These are phyloP conservation scores for Cosmopolites sordidus DNA, from an alignment of 2,888 invertebrate species.

Conservation along the genomic window DNA sequence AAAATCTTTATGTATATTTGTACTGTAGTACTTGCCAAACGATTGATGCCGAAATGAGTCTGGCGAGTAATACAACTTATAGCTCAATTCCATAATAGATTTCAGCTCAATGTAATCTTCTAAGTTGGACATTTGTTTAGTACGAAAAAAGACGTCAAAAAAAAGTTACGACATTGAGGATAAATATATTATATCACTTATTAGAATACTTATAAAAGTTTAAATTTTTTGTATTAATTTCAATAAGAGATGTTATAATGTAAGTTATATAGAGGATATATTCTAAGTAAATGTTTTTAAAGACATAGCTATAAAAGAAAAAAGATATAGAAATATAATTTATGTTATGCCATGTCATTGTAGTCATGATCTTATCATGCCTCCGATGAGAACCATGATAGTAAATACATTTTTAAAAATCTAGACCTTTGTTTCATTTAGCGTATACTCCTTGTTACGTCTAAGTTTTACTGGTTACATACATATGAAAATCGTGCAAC, in stretches of 20 bases:
- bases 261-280: slow-evolving; percentile 36
- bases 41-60: too few relatives aligned
- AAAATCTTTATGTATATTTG: too few relatives aligned
- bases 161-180: slow-evolving; percentile 18
- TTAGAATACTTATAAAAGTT: slow-evolving; percentile 22
- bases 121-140: slow-evolving; percentile 17
- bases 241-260: slow-evolving; percentile 20
- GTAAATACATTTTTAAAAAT: slow-evolving; percentile 36
- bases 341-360: slow-evolving; percentile 20
- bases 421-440: neutral
- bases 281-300: slow-evolving; percentile 43
- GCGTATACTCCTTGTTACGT: too few relatives aligned
- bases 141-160: too few relatives aligned
- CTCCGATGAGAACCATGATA: slow-evolving; percentile 45
- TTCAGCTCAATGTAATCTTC: slow-evolving; percentile 11
- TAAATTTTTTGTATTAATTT: slow-evolving; percentile 23
- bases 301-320: slow-evolving; percentile 16
- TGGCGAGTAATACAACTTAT: slow-evolving; percentile 17
- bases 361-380: slow-evolving; percentile 39
- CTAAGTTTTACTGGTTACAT: too few relatives aligned
- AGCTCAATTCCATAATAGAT: slow-evolving; percentile 20
- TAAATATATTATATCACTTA: slow-evolving; percentile 27
- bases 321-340: slow-evolving; percentile 18
- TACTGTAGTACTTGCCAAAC: too few relatives aligned
- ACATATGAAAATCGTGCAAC: too few relatives aligned